phyloP scores from a whole-genome alignment of 2,113 vertebrate genomes.

The Accipiter cooperii region DNA sequence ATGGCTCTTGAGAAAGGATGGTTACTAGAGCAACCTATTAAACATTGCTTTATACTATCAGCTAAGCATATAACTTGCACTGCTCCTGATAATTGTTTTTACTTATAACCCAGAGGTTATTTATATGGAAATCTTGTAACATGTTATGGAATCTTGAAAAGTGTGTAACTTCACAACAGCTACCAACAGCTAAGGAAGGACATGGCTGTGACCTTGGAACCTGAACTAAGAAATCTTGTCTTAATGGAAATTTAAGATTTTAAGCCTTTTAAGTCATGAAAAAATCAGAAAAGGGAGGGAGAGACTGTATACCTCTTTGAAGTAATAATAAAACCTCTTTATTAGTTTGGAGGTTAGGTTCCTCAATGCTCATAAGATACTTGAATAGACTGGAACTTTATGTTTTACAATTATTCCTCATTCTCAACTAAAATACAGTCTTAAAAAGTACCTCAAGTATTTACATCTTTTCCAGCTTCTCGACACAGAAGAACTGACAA shows the following conservation, averaged over 20 bases:
- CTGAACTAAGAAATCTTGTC: neutral
- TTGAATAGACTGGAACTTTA: neutral
- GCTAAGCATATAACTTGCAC: neutral
- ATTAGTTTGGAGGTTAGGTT: neutral
- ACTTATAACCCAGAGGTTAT: neutral
- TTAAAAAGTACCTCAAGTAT: neutral
- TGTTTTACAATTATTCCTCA: neutral
- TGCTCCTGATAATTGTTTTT: neutral
- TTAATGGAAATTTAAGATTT: neutral
- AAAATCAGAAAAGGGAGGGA: neutral
- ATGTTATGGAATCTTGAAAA: neutral
- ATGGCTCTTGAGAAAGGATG: neutral
- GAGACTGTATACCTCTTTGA: accelerated
- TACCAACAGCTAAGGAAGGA: neutral
- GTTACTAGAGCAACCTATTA: neutral
- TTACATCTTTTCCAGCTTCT: neutral
- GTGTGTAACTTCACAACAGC: neutral
- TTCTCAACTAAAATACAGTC: neutral
- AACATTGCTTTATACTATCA: neutral
- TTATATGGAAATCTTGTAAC: neutral
- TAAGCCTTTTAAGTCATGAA: neutral
- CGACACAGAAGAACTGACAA: neutral
- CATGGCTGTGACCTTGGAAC: neutral
- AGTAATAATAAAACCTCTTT: neutral
- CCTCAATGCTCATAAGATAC: neutral